Evolutionary conservation across 2,888 invertebrate genomes (phyloP).

Genomic region (Encarsia formosa): DNA sequence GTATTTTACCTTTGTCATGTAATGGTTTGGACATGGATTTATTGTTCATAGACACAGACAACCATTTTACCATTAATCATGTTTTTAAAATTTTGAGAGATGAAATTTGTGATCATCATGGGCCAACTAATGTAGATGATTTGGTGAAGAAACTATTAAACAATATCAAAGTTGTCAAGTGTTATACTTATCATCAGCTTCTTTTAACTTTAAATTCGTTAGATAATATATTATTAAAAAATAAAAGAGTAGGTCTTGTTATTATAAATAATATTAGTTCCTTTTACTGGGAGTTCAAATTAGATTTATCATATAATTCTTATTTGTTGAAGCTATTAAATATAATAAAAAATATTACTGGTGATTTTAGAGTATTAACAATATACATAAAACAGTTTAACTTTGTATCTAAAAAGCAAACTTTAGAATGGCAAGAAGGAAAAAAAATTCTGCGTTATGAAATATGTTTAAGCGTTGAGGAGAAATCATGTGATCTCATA

Average conservation of each 20-base stretch:
- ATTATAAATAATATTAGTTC: constrained; percentile 55
- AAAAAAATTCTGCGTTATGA: constrained; percentile 45
- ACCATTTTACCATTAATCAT: constrained; percentile 51
- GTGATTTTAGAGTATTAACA: constrained; percentile 54
- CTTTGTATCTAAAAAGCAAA: constrained; percentile 48
- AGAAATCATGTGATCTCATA: constrained; percentile 19
- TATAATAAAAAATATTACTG: constrained; percentile 52
- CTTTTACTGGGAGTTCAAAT: constrained; percentile 54
- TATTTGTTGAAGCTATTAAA: constrained; percentile 53
- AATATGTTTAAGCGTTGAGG: constrained; percentile 39
- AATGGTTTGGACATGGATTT: constrained; percentile 52
- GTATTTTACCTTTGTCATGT: constrained; percentile 48
- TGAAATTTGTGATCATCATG: constrained; percentile 36
- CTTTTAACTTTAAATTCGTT: constrained; percentile 44
- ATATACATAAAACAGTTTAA: constrained; percentile 57
- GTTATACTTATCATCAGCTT: constrained; percentile 48
- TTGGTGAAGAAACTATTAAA: constrained; percentile 11
- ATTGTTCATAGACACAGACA: constrained; percentile 54
- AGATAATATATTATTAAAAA: constrained; percentile 47
- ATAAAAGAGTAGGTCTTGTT: constrained; percentile 50
- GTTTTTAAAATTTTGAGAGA: constrained; percentile 46
- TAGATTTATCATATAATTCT: constrained; percentile 48
- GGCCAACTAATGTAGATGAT: constrained; percentile 17
- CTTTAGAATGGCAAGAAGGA: constrained; percentile 11
- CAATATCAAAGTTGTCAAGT: constrained; percentile 48